phyloP scores from a whole-genome alignment of 2,797 vertebrate species.

The Rhyacichthys aspro region DNA sequence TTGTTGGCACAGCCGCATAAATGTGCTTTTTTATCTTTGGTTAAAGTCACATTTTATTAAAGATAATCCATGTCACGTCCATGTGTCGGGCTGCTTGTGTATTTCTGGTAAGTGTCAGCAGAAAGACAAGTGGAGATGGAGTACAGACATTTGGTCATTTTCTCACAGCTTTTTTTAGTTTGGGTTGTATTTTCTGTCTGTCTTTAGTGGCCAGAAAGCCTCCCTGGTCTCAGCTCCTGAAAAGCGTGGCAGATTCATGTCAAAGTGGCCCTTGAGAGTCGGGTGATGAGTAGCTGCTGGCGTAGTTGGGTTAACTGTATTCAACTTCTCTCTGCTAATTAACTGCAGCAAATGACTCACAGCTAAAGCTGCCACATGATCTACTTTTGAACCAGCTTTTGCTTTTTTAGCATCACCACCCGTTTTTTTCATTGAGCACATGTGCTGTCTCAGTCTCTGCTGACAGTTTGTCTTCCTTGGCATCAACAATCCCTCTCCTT shows the following conservation, averaged over 20 bases:
- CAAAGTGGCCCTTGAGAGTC: conserved; percentile 24
- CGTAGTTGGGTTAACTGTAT: conserved; percentile 30
- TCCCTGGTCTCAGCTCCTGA: conserved; percentile 1
- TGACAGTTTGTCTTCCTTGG: conserved; percentile 12
- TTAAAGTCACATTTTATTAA: conserved; percentile 22
- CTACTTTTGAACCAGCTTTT: conserved; percentile 2
- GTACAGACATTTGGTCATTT: neutral
- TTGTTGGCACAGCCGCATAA: conserved; percentile 19
- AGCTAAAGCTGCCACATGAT: neutral
- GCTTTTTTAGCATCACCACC: neutral
- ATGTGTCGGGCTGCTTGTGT: neutral
- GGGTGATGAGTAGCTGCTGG: conserved; percentile 33
- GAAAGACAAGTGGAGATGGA: no score
- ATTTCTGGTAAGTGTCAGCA: conserved; percentile 2
- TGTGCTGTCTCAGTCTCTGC: conserved; percentile 3
- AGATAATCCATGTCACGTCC: conserved; percentile 4
- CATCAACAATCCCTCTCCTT: conserved; percentile 4
- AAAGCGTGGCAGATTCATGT: conserved; percentile 22
- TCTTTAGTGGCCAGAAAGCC: neutral
- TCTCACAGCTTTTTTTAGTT: neutral
- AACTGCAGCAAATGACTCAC: conserved; percentile 18
- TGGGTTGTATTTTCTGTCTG: neutral
- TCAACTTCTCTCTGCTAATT: conserved; percentile 41
- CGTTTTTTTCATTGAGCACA: neutral
- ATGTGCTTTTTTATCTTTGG: conserved; percentile 27